Evolutionary conservation across 2,888 invertebrate species (phyloP).

Genomic region (Torymus tubicola): DNA sequence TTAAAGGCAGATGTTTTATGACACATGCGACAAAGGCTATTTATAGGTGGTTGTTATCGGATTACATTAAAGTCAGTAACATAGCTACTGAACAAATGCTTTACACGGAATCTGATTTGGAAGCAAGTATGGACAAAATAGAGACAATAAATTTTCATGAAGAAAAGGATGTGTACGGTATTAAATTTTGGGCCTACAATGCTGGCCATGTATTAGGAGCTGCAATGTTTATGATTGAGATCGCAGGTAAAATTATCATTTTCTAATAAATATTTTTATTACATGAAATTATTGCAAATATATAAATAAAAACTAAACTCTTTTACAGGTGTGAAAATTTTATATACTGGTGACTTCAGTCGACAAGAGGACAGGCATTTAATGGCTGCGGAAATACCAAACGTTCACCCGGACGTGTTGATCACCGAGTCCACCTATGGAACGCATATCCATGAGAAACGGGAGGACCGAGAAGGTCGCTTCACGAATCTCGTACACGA

Average conservation of each 20-base stretch:
- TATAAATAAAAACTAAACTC: neutral
- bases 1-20: conserved; percentile 99
- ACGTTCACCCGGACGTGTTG: conserved; percentile 95
- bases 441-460: conserved; percentile 98
- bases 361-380: conserved; percentile 98
- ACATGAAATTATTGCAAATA: neutral
- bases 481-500: conserved; percentile 96
- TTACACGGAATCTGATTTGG: conserved; percentile 97
- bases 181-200: conserved; percentile 99
- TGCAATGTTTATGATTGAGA: conserved; percentile 99
- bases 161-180: conserved; percentile 97
- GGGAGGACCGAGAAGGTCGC: conserved; percentile 96
- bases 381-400: conserved; percentile 99
- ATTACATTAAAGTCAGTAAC: conserved; percentile 99
- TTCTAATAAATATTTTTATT: no score
- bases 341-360: conserved; percentile 99
- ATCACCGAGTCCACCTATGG: conserved; percentile 99
- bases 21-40: conserved; percentile 99
- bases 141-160: conserved; percentile 99
- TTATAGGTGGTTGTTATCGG: conserved; percentile 97
- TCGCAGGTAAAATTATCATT: conserved; percentile 87
- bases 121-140: conserved; percentile 98
- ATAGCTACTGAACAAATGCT: conserved; percentile 98
- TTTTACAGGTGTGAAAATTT: conserved; percentile 77
- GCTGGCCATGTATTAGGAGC: conserved; percentile 99